Evolutionary conservation across 2,888 invertebrate genomes (phyloP), one percentile per base, ranked within the genome.

Genomic region (Eulithis prunata): DNA sequence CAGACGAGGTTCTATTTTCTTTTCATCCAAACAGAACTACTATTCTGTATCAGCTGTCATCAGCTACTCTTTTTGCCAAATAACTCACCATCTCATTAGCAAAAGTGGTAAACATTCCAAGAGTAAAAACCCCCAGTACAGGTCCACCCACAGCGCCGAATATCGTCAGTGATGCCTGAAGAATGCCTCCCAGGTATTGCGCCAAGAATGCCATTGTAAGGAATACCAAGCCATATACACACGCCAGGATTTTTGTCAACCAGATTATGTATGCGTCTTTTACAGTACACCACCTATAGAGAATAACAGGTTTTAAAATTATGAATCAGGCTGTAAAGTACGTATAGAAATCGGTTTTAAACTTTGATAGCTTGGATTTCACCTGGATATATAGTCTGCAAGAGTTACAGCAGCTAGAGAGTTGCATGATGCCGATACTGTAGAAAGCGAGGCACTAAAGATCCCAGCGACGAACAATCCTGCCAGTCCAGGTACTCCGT

Each of bases 401-500:
- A 98, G 90, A 0, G 98, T 97, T 11, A 98, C 97, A 0, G 98
- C 98, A 0, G 98, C 96, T 55, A 99, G 91, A 1, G 98, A 97
- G 80, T 98, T 98, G 66, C 98, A 94, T 1, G 98, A 96, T 0
- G 98, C 97, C 0, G 98, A 98, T 66, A 99, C 96, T 0, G 98
- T 98, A 53, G 98, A 98, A 10, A 98, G 92, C 0, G 98, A 97
- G 0, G 97, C 98, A 76, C 97, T 97, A 83, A 98, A 98, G 68
- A 99, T 96, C 3, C 98, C 96, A 4, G 98, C 97, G 0, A 98
- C 96, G 82, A 98, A 98, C 28, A 99, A 93, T 0, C 99, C 99
- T 0, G 98, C 95, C 21, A 99, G 80, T 0, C 98, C 98, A 0
- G 97, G 97, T 0, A 86, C 83, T 0, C 71, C 38, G n/a, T 73